Conservation (phyloP, 2,888 invertebrate species). For the Drosophila leonis region DNA sequence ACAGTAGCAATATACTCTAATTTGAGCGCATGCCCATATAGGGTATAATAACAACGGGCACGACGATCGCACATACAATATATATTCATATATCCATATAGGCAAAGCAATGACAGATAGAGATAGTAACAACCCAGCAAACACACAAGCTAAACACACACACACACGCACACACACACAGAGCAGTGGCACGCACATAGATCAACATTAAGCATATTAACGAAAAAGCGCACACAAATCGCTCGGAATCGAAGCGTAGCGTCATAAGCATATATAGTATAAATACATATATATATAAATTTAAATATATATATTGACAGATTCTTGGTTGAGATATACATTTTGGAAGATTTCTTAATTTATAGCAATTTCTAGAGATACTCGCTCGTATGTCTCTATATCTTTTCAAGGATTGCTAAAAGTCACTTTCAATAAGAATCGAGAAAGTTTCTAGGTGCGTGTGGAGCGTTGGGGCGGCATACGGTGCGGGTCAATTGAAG, state of each 20-base stretch:
- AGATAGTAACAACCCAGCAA: slow-evolving; percentile 72
- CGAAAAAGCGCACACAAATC: slow-evolving; percentile 65
- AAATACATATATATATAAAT: background rate
- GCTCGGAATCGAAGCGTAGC: slow-evolving; percentile 50
- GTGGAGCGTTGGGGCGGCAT: slow-evolving; percentile 1
- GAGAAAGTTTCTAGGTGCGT: slow-evolving; percentile 27
- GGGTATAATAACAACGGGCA: slow-evolving; percentile 8
- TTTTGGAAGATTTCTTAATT: slow-evolving; percentile 7
- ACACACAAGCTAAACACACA: slow-evolving; percentile 51
- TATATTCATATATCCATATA: slow-evolving; percentile 34
- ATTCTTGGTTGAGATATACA: slow-evolving; percentile 4
- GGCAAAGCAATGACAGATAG: slow-evolving; percentile 53
- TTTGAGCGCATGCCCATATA: background rate
- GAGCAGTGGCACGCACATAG: slow-evolving; percentile 31
- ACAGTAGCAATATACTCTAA: slow-evolving; percentile 3
- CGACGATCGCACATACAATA: slow-evolving; percentile 53
- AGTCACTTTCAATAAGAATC: slow-evolving; percentile 6
- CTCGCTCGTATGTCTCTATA: background rate
- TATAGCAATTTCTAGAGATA: slow-evolving; percentile 6
- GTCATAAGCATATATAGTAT: slow-evolving; percentile 14
- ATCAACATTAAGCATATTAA: slow-evolving; percentile 49
- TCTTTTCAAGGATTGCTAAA: slow-evolving; percentile 11
- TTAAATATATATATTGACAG: background rate
- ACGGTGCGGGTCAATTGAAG: slow-evolving; percentile 44
- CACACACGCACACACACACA: slow-evolving; percentile 7